Conservation (phyloP, 2,113 vertebrate species). For the Neofelis nebulosa region DNA sequence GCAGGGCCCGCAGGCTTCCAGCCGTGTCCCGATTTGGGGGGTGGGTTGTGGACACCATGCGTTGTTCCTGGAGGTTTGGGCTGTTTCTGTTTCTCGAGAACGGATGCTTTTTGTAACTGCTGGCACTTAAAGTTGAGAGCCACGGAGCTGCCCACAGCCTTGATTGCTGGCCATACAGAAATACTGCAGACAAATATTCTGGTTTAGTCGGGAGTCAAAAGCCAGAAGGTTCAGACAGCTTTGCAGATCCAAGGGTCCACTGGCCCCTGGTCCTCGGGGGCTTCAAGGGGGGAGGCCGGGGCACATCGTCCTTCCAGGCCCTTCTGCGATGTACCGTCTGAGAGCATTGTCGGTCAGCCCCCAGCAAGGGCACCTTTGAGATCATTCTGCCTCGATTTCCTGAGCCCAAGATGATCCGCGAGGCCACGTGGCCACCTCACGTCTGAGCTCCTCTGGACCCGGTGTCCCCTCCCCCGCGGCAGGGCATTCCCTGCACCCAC, state of each 20-base stretch:
- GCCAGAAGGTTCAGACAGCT: not conserved
- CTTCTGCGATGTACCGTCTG: not conserved
- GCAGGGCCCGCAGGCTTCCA: not conserved
- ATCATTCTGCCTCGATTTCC: not conserved
- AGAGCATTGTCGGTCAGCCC: not conserved
- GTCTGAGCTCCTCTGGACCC: not conserved
- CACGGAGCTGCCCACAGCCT: not conserved
- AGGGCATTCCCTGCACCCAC: accelerated
- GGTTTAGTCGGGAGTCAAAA: not conserved
- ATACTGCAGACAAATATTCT: not conserved
- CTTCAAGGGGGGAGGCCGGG: not conserved
- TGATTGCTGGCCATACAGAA: not conserved
- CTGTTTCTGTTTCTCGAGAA: not conserved
- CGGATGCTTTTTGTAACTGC: not conserved
- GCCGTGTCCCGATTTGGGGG: not conserved
- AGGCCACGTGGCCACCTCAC: not conserved
- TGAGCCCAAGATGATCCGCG: accelerated
- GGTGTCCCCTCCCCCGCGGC: accelerated
- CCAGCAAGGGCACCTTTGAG: not conserved
- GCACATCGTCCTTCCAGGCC: not conserved
- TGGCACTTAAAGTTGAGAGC: not conserved
- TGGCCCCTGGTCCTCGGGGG: accelerated
- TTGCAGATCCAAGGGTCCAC: not conserved
- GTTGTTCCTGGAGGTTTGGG: not conserved
- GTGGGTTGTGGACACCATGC: accelerated